phyloP scores from a whole-genome alignment of 2,888 invertebrate genomes.

The Phengaris alcon region DNA sequence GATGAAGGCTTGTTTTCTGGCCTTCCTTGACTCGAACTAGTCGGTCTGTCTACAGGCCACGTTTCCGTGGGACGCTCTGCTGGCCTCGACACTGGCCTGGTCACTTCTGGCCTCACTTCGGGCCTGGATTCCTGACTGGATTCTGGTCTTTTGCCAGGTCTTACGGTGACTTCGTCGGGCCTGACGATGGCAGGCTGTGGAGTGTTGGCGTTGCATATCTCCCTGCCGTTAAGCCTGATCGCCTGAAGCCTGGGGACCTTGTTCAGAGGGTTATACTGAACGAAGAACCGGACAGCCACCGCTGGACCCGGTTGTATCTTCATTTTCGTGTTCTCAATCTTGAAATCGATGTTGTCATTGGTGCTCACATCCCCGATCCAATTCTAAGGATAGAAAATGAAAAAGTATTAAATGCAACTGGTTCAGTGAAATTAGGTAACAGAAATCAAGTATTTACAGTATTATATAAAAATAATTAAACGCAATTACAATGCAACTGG shows the following conservation, averaged over 20 bases:
- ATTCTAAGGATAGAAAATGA: conserved; percentile 57
- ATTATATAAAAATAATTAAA: too few relatives aligned
- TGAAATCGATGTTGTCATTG: conserved; percentile 78
- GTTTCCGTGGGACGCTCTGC: conserved; percentile 32
- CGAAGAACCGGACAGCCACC: conserved; percentile 78
- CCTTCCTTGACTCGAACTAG: conserved; percentile 31
- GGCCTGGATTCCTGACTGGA: conserved; percentile 23
- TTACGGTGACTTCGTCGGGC: conserved; percentile 41
- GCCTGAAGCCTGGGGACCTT: conserved; percentile 70
- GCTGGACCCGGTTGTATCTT: conserved; percentile 78
- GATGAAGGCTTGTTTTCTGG: conserved; percentile 49
- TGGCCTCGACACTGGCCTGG: conserved; percentile 34
- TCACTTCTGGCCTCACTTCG: conserved; percentile 30
- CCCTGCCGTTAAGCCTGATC: conserved; percentile 79
- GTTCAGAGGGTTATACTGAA: conserved; percentile 75
- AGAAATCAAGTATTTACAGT: too few relatives aligned
- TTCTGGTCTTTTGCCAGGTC: conserved; percentile 22
- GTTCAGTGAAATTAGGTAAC: not conserved
- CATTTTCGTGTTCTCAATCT: conserved; percentile 79
- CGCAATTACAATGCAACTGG: not conserved
- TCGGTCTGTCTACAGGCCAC: conserved; percentile 35
- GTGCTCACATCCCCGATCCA: conserved; percentile 81
- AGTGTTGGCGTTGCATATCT: conserved; percentile 75
- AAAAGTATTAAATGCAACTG: not conserved
- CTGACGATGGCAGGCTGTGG: conserved; percentile 52